Evolutionary conservation across 2,888 invertebrate species (phyloP).

Genomic region (Spodoptera exigua): DNA sequence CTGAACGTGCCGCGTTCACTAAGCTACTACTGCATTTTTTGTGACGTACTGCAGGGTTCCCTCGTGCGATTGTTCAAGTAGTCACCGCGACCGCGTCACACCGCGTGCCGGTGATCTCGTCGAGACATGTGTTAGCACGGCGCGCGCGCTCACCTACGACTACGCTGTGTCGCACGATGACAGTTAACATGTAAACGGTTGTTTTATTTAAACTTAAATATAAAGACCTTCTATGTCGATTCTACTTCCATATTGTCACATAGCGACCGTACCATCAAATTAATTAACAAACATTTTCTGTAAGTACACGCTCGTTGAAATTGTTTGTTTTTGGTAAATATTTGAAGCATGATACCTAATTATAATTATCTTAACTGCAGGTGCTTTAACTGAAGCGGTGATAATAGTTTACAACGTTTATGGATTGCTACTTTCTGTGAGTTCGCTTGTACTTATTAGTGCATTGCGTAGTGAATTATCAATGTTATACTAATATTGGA

Average conservation of each 20-base stretch:
- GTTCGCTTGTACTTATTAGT: no score
- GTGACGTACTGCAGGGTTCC: constrained; percentile 41
- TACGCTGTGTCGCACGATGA: constrained; percentile 35
- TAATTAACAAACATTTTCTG: constrained; percentile 5
- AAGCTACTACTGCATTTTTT: constrained; percentile 41
- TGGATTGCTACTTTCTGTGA: background rate
- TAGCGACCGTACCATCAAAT: background rate
- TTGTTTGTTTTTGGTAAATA: constrained; percentile 18
- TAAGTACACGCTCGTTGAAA: constrained; percentile 15
- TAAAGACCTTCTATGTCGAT: constrained; percentile 38
- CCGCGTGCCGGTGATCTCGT: constrained; percentile 29
- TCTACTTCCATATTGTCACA: constrained; percentile 17
- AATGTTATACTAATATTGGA: no score
- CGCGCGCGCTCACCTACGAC: constrained; percentile 55
- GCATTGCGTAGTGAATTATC: no score
- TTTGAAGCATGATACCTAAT: constrained; percentile 19
- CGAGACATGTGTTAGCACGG: constrained; percentile 47
- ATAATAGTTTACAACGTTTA: constrained; percentile 15
- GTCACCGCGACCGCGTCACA: constrained; percentile 41
- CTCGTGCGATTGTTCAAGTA: constrained; percentile 30
- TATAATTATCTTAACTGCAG: constrained; percentile 19
- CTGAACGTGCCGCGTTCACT: constrained; percentile 60
- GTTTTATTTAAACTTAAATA: constrained; percentile 46
- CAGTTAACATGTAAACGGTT: constrained; percentile 51
- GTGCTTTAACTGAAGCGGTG: constrained; percentile 17